phyloP scores from a whole-genome alignment of 2,888 invertebrate species.

The Luperina nickerlii region DNA sequence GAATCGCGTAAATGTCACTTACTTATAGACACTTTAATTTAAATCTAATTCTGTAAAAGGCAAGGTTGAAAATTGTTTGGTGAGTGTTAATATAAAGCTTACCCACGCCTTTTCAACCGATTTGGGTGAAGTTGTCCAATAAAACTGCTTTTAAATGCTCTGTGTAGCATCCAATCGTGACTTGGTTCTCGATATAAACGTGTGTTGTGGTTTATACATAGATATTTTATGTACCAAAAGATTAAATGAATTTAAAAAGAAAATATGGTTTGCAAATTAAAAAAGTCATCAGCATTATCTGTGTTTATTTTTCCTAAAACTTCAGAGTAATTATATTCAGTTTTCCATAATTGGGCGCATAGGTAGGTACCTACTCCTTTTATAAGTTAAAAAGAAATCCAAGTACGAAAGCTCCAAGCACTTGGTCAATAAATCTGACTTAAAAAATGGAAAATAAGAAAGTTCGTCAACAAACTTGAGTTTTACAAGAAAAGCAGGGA shows the following conservation, averaged over 20 bases:
- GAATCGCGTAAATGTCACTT: constrained; percentile 21
- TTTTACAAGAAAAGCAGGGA: constrained; percentile 19
- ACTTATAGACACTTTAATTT: neutral
- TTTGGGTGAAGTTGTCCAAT: constrained; percentile 54
- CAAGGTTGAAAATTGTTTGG: constrained; percentile 11
- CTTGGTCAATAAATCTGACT: neutral
- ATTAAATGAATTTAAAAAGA: neutral
- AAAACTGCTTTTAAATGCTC: constrained; percentile 50
- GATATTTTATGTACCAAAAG: neutral
- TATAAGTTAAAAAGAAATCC: too few relatives aligned
- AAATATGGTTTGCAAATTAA: neutral
- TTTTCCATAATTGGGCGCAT: neutral
- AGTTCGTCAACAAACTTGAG: constrained; percentile 3
- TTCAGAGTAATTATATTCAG: neutral
- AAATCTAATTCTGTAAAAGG: accelerated
- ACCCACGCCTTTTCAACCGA: constrained; percentile 44
- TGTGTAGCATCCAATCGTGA: constrained; percentile 37
- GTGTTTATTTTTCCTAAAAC: neutral
- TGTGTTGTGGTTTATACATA: neutral
- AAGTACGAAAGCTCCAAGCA: neutral
- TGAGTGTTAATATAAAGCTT: constrained; percentile 8
- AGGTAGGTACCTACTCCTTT: too few relatives aligned
- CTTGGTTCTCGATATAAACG: constrained; percentile 30
- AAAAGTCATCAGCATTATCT: neutral
- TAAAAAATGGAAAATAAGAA: constrained; percentile 19